These are phyloP conservation scores for Dasyprocta punctata DNA, from an alignment of 2,113 vertebrate genomes.

Conservation along the genomic window DNA sequence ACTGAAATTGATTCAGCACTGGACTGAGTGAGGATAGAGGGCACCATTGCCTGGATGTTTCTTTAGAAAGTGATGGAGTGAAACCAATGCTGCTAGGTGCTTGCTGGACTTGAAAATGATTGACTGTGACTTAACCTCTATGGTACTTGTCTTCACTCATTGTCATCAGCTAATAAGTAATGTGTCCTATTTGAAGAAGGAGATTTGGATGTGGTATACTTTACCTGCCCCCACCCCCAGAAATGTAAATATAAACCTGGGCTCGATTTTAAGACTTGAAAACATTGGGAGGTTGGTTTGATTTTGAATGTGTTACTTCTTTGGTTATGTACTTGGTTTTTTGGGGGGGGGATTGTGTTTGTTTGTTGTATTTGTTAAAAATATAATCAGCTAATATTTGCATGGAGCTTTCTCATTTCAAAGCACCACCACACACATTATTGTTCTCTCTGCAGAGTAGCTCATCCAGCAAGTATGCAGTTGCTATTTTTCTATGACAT, in stretches of 20 bases:
- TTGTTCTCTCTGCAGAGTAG: background rate
- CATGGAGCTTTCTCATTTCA: background rate
- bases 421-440: background rate
- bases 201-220: background rate
- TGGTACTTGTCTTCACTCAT: background rate
- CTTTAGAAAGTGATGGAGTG: background rate
- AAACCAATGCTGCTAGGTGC: background rate
- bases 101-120: conserved; percentile 23
- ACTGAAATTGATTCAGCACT: background rate
- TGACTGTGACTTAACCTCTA: background rate
- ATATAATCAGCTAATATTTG: background rate
- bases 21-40: background rate
- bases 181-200: background rate
- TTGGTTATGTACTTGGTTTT: background rate
- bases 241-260: conserved; percentile 28
- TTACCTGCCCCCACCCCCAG: background rate
- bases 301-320: background rate
- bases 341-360: too few relatives aligned
- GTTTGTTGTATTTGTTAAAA: too few relatives aligned
- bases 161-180: background rate
- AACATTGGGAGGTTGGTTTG: background rate
- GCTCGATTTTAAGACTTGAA: background rate
- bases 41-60: background rate
- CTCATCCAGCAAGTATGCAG: background rate
- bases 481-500: background rate